Evolutionary conservation across 2,888 invertebrate genomes (phyloP).

Genomic region (Protophormia terraenovae): DNA sequence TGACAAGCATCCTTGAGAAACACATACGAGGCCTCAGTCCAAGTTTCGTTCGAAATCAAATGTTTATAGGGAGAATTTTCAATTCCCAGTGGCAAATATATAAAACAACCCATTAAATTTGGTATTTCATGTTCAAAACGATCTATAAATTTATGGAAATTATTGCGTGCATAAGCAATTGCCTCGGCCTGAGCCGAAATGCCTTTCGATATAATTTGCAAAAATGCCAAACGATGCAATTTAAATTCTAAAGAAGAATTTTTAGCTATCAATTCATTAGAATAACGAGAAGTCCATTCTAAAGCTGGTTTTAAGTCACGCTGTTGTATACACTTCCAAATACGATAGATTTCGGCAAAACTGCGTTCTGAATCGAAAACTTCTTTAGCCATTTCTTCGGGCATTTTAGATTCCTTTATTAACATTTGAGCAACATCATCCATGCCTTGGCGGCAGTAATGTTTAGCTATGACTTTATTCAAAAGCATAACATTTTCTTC

Average conservation of each 20-base stretch:
- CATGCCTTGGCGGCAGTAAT: slow-evolving; percentile 96
- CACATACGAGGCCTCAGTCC: slow-evolving; percentile 91
- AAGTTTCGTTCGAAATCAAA: slow-evolving; percentile 88
- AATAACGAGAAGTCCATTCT: slow-evolving; percentile 91
- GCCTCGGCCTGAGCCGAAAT: slow-evolving; percentile 89
- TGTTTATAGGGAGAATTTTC: slow-evolving; percentile 90
- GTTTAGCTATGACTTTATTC: slow-evolving; percentile 96
- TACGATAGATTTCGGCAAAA: slow-evolving; percentile 91
- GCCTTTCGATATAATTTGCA: slow-evolving; percentile 83
- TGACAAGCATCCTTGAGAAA: slow-evolving; percentile 96
- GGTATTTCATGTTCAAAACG: slow-evolving; percentile 92
- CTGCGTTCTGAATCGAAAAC: slow-evolving; percentile 84
- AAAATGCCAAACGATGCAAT: slow-evolving; percentile 90
- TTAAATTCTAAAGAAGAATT: slow-evolving; percentile 90
- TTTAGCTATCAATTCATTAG: slow-evolving; percentile 87
- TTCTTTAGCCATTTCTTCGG: slow-evolving; percentile 77
- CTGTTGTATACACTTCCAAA: slow-evolving; percentile 91
- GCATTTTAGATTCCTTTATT: slow-evolving; percentile 79
- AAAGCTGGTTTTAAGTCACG: slow-evolving; percentile 92
- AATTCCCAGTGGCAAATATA: slow-evolving; percentile 90
- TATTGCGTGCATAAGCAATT: slow-evolving; percentile 91
- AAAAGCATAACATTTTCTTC: slow-evolving; percentile 85
- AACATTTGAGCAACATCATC: slow-evolving; percentile 94
- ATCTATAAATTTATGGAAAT: slow-evolving; percentile 91
- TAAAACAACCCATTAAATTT: slow-evolving; percentile 91